These are phyloP conservation scores for Bellardia pandia DNA, from an alignment of 2,888 invertebrate genomes.

Conservation along the genomic window DNA sequence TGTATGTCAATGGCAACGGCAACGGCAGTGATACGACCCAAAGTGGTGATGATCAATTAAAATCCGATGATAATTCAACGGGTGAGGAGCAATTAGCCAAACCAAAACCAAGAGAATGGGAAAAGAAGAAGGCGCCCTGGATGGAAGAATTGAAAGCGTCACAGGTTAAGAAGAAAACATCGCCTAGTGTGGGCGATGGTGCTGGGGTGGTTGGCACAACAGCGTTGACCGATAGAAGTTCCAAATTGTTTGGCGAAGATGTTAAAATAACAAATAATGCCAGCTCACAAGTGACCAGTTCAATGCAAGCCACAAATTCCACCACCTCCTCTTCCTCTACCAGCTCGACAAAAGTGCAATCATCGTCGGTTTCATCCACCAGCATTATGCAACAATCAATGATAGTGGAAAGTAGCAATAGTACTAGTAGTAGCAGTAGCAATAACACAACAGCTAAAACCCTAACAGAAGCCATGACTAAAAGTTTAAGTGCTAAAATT, in stretches of 20 bases:
- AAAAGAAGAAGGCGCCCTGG: slow-evolving; percentile 91
- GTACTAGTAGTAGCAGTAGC: slow-evolving; percentile 66
- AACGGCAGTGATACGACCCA: slow-evolving; percentile 73
- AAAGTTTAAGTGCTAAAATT: slow-evolving; percentile 73
- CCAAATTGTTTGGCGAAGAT: slow-evolving; percentile 78
- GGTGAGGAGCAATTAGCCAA: slow-evolving; percentile 85
- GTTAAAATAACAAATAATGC: slow-evolving; percentile 69
- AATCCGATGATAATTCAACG: slow-evolving; percentile 81
- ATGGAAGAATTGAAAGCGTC: slow-evolving; percentile 92
- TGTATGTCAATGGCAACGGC: slow-evolving; percentile 83
- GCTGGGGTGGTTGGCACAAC: neutral
- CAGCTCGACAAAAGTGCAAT: slow-evolving; percentile 79
- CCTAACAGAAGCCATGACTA: slow-evolving; percentile 72
- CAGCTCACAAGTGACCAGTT: slow-evolving; percentile 61
- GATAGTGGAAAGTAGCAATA: slow-evolving; percentile 77
- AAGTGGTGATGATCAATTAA: slow-evolving; percentile 73
- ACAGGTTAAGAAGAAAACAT: slow-evolving; percentile 85
- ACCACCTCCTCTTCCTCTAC: slow-evolving; percentile 62
- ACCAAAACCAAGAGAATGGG: slow-evolving; percentile 89
- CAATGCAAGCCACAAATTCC: slow-evolving; percentile 47
- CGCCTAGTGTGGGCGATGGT: slow-evolving; percentile 80
- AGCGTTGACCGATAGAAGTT: slow-evolving; percentile 77
- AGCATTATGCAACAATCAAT: slow-evolving; percentile 79
- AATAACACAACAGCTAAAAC: slow-evolving; percentile 71
- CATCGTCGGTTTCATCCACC: slow-evolving; percentile 80